A percentile compares a stretch with the other conserved stretches of the same genome.
phyloP scores from a whole-genome alignment of 2,797 vertebrate genomes.

The Rallus crepitans region DNA sequence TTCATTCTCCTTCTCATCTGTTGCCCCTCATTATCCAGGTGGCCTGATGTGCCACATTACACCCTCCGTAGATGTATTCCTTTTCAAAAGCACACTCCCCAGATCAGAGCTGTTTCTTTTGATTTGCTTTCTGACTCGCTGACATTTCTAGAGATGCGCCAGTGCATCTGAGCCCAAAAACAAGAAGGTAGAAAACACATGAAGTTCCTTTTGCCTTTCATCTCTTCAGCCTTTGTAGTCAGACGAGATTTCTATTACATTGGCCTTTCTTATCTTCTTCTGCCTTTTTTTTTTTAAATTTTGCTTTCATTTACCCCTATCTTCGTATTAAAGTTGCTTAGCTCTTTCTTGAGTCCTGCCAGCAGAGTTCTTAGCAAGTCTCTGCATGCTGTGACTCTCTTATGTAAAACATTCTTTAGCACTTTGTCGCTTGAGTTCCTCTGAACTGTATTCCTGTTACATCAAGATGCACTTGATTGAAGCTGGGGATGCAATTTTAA shows the following conservation, averaged over 20 bases:
- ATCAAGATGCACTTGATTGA: neutral
- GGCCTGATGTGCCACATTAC: constrained; percentile 53
- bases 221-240: constrained; percentile 71
- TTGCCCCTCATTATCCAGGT: constrained; percentile 60
- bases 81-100: constrained; percentile 13
- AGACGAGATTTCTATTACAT: constrained; percentile 55
- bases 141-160: constrained; percentile 31
- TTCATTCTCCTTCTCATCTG: constrained; percentile 48
- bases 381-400: constrained; percentile 18
- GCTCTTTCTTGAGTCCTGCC: constrained; percentile 31
- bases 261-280: constrained; percentile 32
- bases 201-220: constrained; percentile 65
- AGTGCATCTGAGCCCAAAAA: constrained; percentile 43
- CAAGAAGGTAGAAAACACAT: constrained; percentile 49
- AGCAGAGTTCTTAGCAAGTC: constrained; percentile 20
- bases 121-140: constrained; percentile 59
- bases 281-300: neutral
- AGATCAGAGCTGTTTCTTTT: constrained; percentile 62
- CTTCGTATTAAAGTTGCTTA: constrained; percentile 39
- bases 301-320: constrained; percentile 42
- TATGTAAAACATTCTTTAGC: constrained; percentile 40
- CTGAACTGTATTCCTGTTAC: constrained; percentile 6
- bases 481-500: neutral
- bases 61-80: constrained; percentile 15
- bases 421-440: neutral